Base-by-base conservation (phyloP, 2,888 invertebrate species). In the Dasypogon diadema region DNA sequence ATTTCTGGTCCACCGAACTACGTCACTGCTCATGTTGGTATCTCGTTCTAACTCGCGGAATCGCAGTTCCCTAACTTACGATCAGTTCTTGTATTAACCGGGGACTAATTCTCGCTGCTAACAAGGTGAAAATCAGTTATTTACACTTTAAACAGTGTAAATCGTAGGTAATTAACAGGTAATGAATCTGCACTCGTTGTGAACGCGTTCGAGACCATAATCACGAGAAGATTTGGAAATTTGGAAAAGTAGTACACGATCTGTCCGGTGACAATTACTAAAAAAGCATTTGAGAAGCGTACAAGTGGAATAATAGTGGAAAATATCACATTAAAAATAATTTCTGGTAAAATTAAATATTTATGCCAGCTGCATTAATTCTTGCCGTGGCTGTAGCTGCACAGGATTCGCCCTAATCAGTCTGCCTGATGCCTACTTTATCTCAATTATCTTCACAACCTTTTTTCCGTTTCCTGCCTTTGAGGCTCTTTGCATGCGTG, bases 11-110 rank as follows among this genome's bases (percentile, higher is more conserved):
- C 86, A 86, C 83, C 85, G 85, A 79, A 85, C 85, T 77, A 84
- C 85, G 83, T 85, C 85, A 84, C 84, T 84, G 82, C 82, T 84
- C 85, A 86, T 86, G 83, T 81, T 84, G n/a, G n/a, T n/a, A n/a
- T n/a, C n/a, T n/a, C n/a, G n/a, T n/a, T n/a, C n/a, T n/a, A n/a
- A n/a, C n/a, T n/a, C n/a, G n/a, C n/a, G n/a, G n/a, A n/a, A n/a
- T n/a, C n/a, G n/a, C n/a, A n/a, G n/a, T n/a, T n/a, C n/a, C n/a
- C n/a, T n/a, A n/a, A n/a, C n/a, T n/a, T n/a, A n/a, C n/a, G n/a
- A n/a, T n/a, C n/a, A n/a, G n/a, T n/a, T n/a, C n/a, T n/a, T n/a
- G n/a, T n/a, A n/a, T n/a, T n/a, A n/a, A n/a, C n/a, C n/a, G n/a
- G n/a, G n/a, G n/a, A n/a, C n/a, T n/a, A n/a, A n/a, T n/a, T n/a